phyloP scores from a whole-genome alignment of 2,797 vertebrate species.

The Danio albolineatus region DNA sequence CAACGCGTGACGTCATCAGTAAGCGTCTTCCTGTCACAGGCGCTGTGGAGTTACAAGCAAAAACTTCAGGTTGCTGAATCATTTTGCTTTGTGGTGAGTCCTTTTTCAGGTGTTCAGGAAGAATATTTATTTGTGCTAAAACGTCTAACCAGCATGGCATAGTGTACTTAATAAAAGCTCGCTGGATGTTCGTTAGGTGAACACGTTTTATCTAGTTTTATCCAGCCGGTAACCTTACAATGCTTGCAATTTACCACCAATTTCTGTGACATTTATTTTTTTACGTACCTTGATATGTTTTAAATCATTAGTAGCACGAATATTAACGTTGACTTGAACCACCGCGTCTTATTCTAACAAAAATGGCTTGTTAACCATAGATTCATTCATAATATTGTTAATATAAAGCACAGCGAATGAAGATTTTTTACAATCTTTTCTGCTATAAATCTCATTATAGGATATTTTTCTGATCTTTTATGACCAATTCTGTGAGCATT shows the following conservation, averaged over 20 bases:
- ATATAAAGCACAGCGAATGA: background rate
- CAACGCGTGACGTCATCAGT: constrained; percentile 19
- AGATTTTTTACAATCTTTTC: no score
- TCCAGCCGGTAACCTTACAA: no score
- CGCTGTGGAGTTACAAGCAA: background rate
- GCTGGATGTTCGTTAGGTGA: background rate
- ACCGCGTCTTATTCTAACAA: background rate
- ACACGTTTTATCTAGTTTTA: background rate
- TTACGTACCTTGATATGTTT: background rate
- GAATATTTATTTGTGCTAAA: background rate
- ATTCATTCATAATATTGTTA: background rate
- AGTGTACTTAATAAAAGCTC: background rate
- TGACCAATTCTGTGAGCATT: no score
- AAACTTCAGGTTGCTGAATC: background rate
- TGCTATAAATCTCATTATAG: no score
- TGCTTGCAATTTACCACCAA: background rate
- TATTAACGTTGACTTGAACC: background rate
- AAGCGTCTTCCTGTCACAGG: background rate
- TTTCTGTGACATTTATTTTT: background rate
- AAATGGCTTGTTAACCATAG: background rate
- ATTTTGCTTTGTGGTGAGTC: constrained; percentile 5
- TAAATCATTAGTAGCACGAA: background rate
- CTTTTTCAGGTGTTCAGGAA: background rate
- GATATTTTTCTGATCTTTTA: no score
- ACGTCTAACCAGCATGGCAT: background rate